A percentile compares a stretch with the other conserved stretches of the same genome.
These are phyloP conservation scores for Gnatocerus cornutus DNA, from an alignment of 2,888 invertebrate genomes.

Conservation along the genomic window DNA sequence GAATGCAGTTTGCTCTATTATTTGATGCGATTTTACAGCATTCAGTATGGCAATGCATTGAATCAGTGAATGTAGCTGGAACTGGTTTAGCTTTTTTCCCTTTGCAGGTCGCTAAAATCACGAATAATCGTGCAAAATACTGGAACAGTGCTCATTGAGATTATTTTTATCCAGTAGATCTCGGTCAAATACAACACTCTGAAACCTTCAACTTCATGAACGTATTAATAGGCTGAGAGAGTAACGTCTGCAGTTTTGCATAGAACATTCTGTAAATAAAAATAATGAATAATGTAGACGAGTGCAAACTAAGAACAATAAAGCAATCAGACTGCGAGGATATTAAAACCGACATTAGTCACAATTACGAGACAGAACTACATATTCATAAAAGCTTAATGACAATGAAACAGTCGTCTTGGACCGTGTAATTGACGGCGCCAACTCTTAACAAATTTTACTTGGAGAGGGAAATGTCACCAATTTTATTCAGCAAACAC, in stretches of 20 bases:
- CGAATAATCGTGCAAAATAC: slow-evolving; percentile 31
- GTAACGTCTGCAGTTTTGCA: slow-evolving; percentile 24
- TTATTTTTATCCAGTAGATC: slow-evolving; percentile 13
- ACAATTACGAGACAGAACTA: slow-evolving; percentile 61
- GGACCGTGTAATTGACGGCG: slow-evolving; percentile 34
- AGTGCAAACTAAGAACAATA: slow-evolving; percentile 58
- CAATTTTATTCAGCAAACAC: no score
- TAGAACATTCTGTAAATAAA: slow-evolving; percentile 39
- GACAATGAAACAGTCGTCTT: slow-evolving; percentile 35
- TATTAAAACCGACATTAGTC: slow-evolving; percentile 63
- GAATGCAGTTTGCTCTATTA: slow-evolving; percentile 23
- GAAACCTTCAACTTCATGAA: slow-evolving; percentile 16
- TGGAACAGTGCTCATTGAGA: not conserved
- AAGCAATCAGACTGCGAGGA: slow-evolving; percentile 60
- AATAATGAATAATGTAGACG: slow-evolving; percentile 54
- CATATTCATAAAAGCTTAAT: slow-evolving; percentile 48
- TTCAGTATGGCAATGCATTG: slow-evolving; percentile 12
- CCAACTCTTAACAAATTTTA: slow-evolving; percentile 23
- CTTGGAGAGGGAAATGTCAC: not conserved
- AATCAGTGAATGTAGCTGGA: slow-evolving; percentile 29
- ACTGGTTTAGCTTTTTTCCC: slow-evolving; percentile 29
- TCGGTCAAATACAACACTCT: slow-evolving; percentile 24
- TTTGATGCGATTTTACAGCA: slow-evolving; percentile 28
- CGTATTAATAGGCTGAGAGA: slow-evolving; percentile 15
- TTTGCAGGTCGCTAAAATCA: slow-evolving; percentile 30